A percentile compares a stretch with the other conserved stretches of the same genome.
Conservation (phyloP, 1,140 invertebrate species). For the Periplaneta americana region DNA sequence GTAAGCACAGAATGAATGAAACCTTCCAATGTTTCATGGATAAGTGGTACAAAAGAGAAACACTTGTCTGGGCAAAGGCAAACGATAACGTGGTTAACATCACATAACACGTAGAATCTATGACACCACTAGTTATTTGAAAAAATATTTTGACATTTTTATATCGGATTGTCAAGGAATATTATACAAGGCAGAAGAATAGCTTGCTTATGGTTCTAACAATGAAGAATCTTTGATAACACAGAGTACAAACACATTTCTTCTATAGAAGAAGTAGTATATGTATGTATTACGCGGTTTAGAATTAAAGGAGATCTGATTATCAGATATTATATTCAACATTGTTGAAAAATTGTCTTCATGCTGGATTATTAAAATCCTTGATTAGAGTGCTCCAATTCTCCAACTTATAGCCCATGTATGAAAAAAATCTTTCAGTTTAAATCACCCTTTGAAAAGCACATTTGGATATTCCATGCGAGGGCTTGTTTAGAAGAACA, state of each 20-base stretch:
- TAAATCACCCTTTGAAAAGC: neutral
- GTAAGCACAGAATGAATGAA: neutral
- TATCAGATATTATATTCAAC: neutral
- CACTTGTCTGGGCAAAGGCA: neutral
- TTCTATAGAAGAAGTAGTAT: neutral
- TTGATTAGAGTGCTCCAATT: neutral
- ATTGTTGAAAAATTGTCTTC: neutral
- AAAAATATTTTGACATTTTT: conserved; percentile 23
- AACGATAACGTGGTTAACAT: neutral
- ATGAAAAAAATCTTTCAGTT: neutral
- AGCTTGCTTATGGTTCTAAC: conserved; percentile 3
- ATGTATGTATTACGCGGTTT: neutral
- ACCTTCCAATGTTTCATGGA: neutral
- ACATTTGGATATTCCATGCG: neutral
- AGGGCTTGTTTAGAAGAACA: neutral
- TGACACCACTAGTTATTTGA: neutral
- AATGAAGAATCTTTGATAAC: neutral
- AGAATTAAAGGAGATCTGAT: neutral
- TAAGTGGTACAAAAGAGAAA: neutral
- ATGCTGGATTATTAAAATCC: too few relatives aligned
- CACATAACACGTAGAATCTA: neutral
- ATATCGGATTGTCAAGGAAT: conserved; percentile 29
- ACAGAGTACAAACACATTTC: conserved; percentile 2
- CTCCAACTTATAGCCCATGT: neutral
- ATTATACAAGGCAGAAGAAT: conserved; percentile 24